Conservation (phyloP, 2,888 invertebrate genomes). For the Platynereis dumerilii region DNA sequence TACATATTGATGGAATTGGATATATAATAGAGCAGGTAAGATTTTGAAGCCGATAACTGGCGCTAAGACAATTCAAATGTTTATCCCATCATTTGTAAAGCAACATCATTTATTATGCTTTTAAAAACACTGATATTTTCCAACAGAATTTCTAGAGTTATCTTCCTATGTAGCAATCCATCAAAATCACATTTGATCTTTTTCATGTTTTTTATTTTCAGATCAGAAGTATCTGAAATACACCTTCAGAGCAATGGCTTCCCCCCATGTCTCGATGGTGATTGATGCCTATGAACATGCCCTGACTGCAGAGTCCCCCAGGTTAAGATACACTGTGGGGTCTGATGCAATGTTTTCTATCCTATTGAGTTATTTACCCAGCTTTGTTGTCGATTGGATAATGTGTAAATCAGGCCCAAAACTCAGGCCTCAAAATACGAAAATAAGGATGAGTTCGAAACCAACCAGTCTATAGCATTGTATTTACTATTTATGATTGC, state of each 20-base stretch:
- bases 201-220: not conserved
- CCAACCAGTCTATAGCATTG: not conserved
- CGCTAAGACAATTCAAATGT: too few relatives aligned
- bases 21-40: too few relatives aligned
- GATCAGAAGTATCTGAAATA: not conserved
- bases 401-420: not conserved
- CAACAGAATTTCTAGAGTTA: too few relatives aligned
- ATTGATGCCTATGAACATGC: conserved; percentile 35
- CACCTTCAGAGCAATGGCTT: conserved; percentile 9
- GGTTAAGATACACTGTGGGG: conserved; percentile 31
- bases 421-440: not conserved
- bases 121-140: too few relatives aligned
- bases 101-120: too few relatives aligned
- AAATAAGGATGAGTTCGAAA: not conserved
- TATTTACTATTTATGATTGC: too few relatives aligned
- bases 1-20: too few relatives aligned
- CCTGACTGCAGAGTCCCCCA: conserved; percentile 29
- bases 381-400: not conserved
- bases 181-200: too few relatives aligned
- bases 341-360: conserved; percentile 21
- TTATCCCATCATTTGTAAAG: too few relatives aligned
- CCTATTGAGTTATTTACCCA: not conserved
- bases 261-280: conserved; percentile 27
- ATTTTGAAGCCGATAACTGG: too few relatives aligned
- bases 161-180: too few relatives aligned